Percentiles rank a stretch among this genome's conserved stretches.
Evolutionary conservation across 2,888 invertebrate genomes (phyloP).

Genomic region (Timema cristinae): DNA sequence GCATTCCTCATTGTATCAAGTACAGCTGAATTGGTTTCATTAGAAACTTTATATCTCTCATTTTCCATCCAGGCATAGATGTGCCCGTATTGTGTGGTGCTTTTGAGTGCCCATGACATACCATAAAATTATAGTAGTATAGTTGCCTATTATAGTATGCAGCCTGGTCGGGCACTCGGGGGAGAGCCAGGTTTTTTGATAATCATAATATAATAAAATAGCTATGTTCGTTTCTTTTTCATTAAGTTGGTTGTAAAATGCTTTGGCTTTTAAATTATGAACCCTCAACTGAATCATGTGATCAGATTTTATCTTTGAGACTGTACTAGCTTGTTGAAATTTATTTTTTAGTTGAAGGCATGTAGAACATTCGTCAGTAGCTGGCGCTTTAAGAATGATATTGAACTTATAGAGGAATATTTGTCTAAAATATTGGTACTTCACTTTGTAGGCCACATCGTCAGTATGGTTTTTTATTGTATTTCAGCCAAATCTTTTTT

Average conservation of each 20-base stretch:
- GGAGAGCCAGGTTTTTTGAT: background rate
- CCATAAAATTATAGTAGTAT: conserved; percentile 14
- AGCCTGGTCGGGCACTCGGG: conserved; percentile 6
- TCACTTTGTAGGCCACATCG: background rate
- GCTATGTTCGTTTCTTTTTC: background rate
- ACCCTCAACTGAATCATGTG: background rate
- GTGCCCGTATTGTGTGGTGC: background rate
- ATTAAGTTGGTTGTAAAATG: background rate
- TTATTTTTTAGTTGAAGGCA: conserved; percentile 12
- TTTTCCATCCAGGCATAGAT: too few relatives aligned
- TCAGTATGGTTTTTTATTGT: too few relatives aligned
- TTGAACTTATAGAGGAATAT: conserved; percentile 7
- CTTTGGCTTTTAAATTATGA: conserved; percentile 12
- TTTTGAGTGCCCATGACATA: conserved; percentile 15
- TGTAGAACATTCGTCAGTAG: conserved; percentile 16
- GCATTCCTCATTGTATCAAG: too few relatives aligned
- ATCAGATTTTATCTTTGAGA: conserved; percentile 3
- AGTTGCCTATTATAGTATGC: conserved; percentile 12
- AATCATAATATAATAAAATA: background rate
- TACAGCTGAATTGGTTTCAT: too few relatives aligned
- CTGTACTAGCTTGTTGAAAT: background rate
- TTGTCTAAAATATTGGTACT: background rate
- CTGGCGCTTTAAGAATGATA: conserved; percentile 11
- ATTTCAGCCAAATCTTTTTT: too few relatives aligned
- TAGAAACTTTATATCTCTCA: too few relatives aligned